phyloP scores from a whole-genome alignment of 1,140 invertebrate species.

The Nephila pilipes region DNA sequence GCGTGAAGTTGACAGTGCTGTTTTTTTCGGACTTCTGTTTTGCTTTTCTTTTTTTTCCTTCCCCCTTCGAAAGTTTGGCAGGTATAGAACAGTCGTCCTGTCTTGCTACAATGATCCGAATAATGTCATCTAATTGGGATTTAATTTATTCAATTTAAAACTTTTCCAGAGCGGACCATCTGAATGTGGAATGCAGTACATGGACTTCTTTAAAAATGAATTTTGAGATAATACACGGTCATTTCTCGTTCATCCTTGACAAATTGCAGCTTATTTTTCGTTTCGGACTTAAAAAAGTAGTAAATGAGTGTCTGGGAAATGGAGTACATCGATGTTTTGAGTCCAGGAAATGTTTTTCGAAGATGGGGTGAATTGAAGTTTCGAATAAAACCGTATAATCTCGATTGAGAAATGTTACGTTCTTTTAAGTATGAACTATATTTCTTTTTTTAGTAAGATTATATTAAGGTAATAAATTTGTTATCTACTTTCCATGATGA shows the following conservation, averaged over 20 bases:
- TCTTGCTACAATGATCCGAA: conserved; percentile 41
- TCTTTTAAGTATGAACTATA: too few relatives aligned
- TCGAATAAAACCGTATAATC: not conserved
- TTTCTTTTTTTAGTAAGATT: too few relatives aligned
- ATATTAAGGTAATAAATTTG: too few relatives aligned
- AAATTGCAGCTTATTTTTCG: not conserved
- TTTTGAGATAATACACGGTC: not conserved
- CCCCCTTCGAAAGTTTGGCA: not conserved
- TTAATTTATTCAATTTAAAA: conserved; percentile 60
- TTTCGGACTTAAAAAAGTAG: too few relatives aligned
- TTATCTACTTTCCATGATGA: too few relatives aligned
- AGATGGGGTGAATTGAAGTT: not conserved
- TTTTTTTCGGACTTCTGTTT: too few relatives aligned
- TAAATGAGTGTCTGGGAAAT: too few relatives aligned
- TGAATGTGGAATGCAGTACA: not conserved
- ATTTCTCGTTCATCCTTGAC: conserved; percentile 9
- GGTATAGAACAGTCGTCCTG: not conserved
- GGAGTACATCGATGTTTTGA: too few relatives aligned
- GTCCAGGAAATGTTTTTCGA: not conserved
- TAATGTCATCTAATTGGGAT: conserved; percentile 24
- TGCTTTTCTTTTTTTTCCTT: too few relatives aligned
- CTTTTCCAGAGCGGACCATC: not conserved
- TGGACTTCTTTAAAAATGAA: not conserved
- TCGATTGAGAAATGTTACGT: too few relatives aligned
- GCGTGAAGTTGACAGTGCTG: conserved; percentile 14